Percentiles rank a stretch among this genome's conserved stretches.
Evolutionary conservation across 2,888 invertebrate genomes (phyloP).

Genomic region (Mesorhabditis spiculigera): DNA sequence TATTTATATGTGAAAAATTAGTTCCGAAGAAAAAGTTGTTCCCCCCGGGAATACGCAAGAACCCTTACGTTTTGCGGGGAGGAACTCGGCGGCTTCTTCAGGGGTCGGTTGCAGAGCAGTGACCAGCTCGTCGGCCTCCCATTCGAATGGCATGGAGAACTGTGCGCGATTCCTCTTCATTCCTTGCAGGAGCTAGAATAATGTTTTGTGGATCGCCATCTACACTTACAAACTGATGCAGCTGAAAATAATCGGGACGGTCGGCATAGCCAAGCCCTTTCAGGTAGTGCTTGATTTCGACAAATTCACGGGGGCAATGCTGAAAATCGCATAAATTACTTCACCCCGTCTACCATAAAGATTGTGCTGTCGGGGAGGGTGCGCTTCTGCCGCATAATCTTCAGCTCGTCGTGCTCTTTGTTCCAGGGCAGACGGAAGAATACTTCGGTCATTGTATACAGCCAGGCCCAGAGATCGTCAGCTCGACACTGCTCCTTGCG

Average conservation of each 20-base stretch:
- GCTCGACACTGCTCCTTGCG: constrained; percentile 5
- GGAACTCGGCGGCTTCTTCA: neutral
- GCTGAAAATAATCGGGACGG: neutral
- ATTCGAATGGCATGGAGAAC: constrained; percentile 1
- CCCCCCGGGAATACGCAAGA: neutral
- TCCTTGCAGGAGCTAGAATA: neutral
- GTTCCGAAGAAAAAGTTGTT: neutral
- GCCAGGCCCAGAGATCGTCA: neutral
- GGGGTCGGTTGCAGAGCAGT: neutral
- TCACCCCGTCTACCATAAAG: neutral
- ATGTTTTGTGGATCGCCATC: neutral
- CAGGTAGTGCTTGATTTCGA: constrained; percentile 4
- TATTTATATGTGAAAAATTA: neutral
- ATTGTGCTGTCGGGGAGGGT: neutral
- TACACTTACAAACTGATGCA: neutral
- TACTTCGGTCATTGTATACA: constrained; percentile 2
- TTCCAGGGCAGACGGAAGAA: constrained; percentile 2
- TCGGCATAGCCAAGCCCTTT: neutral
- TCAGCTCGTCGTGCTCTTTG: neutral
- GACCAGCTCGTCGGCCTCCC: neutral
- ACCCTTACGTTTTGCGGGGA: neutral
- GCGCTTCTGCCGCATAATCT: neutral
- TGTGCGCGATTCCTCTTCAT: neutral
- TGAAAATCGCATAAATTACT: neutral
- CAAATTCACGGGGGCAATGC: constrained; percentile 6